A percentile compares a stretch with the other conserved stretches of the same genome.
phyloP scores from a whole-genome alignment of 2,113 vertebrate genomes.

The Anarhynchus alexandrinus region DNA sequence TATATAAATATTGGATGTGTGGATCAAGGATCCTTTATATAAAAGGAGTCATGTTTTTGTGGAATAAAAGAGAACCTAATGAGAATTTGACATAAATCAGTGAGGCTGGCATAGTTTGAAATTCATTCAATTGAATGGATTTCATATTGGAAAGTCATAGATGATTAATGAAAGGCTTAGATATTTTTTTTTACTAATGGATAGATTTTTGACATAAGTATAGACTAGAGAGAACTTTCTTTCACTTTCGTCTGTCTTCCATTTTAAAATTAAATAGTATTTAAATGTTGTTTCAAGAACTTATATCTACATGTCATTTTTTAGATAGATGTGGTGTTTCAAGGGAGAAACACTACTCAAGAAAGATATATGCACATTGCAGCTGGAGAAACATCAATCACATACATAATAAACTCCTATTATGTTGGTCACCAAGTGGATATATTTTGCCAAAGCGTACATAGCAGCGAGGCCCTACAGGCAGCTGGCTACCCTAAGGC shows the following conservation, averaged over 20 bases:
- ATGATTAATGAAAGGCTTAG: background rate
- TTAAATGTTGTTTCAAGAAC: background rate
- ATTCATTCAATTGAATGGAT: background rate
- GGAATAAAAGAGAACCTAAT: background rate
- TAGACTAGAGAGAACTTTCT: background rate
- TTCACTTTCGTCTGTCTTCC: background rate
- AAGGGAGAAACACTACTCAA: conserved; percentile 28
- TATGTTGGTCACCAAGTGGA: conserved; percentile 39
- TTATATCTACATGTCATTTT: background rate
- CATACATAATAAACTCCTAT: conserved; percentile 64
- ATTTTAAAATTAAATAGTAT: background rate
- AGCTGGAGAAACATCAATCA: conserved; percentile 63
- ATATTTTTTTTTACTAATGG: background rate
- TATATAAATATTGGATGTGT: no score
- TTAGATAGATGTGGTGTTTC: conserved; percentile 43
- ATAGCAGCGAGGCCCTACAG: conserved; percentile 5
- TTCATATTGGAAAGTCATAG: background rate
- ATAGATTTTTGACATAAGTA: background rate
- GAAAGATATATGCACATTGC: conserved; percentile 59
- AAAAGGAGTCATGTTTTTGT: background rate
- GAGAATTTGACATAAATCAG: background rate
- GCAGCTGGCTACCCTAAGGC: conserved; percentile 39
- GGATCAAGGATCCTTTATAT: background rate
- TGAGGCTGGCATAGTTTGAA: background rate
- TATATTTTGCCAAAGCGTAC: conserved; percentile 55